Percentiles rank a stretch among this genome's conserved stretches.
phyloP scores from a whole-genome alignment of 53 echinoderm and acorn worm genomes.

The Echinarachnius parma region DNA sequence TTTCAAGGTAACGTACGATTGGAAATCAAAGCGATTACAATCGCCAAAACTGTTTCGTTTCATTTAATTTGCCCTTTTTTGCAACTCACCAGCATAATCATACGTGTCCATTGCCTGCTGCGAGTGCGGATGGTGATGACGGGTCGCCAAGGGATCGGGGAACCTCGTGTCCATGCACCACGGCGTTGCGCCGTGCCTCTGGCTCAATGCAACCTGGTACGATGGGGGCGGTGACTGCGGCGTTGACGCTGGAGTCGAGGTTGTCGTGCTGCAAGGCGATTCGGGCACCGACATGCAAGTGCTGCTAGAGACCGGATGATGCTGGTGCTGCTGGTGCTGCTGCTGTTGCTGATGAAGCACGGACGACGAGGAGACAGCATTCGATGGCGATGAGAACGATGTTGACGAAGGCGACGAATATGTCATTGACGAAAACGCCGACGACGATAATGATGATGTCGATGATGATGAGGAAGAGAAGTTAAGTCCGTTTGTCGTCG shows the following conservation, averaged over 20 bases:
- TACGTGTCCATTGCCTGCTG: neutral
- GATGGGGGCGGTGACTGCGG: constrained; percentile 41
- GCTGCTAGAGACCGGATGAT: constrained; percentile 3
- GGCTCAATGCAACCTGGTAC: constrained; percentile 13
- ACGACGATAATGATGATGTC: constrained; percentile 3
- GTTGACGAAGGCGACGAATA: too few species aligned
- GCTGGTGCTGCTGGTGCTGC: neutral
- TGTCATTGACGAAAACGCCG: constrained; percentile 4
- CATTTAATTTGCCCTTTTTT: too few species aligned
- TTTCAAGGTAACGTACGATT: too few species aligned
- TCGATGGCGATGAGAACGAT: neutral
- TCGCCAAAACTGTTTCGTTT: too few species aligned
- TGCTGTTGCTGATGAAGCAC: too few species aligned
- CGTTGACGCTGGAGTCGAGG: constrained; percentile 26
- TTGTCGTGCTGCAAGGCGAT: constrained; percentile 23
- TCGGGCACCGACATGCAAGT: constrained; percentile 14
- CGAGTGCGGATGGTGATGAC: neutral
- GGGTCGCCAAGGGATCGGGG: neutral
- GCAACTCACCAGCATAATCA: neutral
- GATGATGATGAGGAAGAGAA: neutral
- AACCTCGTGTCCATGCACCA: neutral
- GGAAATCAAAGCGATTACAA: too few species aligned
- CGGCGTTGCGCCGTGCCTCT: neutral
- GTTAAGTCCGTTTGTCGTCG: neutral
- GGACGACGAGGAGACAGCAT: neutral